Base-by-base conservation (phyloP, 2,113 vertebrate genomes). In the Otocyon megalotis region DNA sequence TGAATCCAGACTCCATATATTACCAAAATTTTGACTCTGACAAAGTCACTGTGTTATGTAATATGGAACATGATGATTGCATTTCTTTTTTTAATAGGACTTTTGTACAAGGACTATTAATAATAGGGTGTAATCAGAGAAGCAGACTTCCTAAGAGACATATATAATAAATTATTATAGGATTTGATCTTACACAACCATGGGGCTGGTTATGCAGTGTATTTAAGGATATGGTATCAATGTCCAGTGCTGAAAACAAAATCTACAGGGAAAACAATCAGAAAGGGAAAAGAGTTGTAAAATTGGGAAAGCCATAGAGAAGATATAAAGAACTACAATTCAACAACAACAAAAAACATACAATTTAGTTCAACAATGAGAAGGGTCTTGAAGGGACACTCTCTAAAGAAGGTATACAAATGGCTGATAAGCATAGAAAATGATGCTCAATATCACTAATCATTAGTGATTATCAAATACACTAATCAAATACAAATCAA, bases 81-180 rank as follows among this genome's bases (percentile, higher is more conserved):
- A 5, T 37, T 43, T 14, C 16, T 88, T 81, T 81, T 93, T 19
- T 56, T 53, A 85, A 60, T 79, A 28, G 50, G 17, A 3, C 4
- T 19, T 72, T 90, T 95, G 35, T 82, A 20, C 28, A 83, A 95
- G 76, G 32, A 10, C 48, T 37, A 93, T 67, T 88, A 90, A 83
- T 50, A 43, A 84, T 48, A n/a, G 30, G 58, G 6, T 56, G 48
- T 28, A 86, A 32, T 37, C 62, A 74, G 48, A 91, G 22, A 93
- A 80, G 28, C 87, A 74, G 62, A 95, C 0, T 30, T 77, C 48
- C 54, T 93, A 88, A 35, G 30, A 80, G 30, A n/a, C 43, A 28
- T 28, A 65, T 12, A 35, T 20, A 71, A 77, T 58, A 63, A 63
- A 30, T 30, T 74, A 37, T 79, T 65, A 28, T 30, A 79, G 15